phyloP scores from a whole-genome alignment of 1,140 invertebrate species.

The Caenorhabditis tropicalis region DNA sequence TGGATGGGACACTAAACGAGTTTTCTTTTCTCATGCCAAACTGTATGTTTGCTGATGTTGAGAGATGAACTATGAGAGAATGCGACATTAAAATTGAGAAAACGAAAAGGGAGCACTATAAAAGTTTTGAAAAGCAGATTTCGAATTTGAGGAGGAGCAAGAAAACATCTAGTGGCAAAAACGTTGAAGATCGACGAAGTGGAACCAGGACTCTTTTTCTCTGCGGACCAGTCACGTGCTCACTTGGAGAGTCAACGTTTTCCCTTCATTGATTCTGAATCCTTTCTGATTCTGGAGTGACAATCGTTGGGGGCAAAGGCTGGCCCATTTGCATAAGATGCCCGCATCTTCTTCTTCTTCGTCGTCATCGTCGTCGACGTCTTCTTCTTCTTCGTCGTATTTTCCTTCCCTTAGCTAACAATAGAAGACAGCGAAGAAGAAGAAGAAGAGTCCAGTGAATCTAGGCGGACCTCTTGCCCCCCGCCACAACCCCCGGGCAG shows the following conservation, averaged over 20 bases:
- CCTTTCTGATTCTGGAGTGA: neutral
- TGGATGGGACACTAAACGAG: neutral
- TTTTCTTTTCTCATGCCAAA: neutral
- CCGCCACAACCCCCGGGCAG: constrained; percentile 21
- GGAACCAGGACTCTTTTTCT: neutral
- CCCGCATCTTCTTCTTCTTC: neutral
- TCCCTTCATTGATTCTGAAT: constrained; percentile 17
- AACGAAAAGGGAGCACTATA: neutral
- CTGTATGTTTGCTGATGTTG: neutral
- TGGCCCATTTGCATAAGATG: constrained; percentile 37
- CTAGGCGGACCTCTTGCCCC: constrained; percentile 32
- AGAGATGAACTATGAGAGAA: no score
- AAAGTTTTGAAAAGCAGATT: neutral
- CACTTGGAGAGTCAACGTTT: neutral
- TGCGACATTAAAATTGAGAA: no score
- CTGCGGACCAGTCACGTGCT: neutral
- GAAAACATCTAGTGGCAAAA: neutral
- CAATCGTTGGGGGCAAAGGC: constrained; percentile 27
- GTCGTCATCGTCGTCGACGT: neutral
- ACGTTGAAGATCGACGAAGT: neutral
- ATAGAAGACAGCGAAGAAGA: constrained; percentile 2
- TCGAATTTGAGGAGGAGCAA: neutral
- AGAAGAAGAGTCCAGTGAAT: constrained; percentile 29
- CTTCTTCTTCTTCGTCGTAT: neutral
- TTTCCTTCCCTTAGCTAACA: neutral